These are phyloP conservation scores for Drosophila tsacasi DNA, from an alignment of 1,140 invertebrate species.

Conservation along the genomic window DNA sequence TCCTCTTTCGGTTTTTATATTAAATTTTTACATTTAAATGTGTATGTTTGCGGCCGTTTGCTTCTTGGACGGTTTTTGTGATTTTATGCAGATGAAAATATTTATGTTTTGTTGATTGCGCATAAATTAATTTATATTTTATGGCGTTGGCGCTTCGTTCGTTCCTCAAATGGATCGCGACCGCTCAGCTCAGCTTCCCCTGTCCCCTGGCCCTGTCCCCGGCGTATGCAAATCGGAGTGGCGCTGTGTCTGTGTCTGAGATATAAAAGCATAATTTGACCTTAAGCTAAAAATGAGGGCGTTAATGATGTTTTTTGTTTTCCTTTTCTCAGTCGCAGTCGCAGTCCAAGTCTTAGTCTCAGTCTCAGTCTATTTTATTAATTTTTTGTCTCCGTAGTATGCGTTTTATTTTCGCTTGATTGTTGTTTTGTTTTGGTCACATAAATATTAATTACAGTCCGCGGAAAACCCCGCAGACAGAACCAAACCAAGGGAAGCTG, in stretches of 20 bases:
- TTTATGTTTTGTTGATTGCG: constrained; percentile 84
- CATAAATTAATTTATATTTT: constrained; percentile 84
- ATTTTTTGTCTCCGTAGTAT: constrained; percentile 43
- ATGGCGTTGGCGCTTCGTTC: constrained; percentile 80
- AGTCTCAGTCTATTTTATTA: constrained; percentile 49
- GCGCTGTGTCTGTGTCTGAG: constrained; percentile 42
- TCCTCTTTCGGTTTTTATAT: constrained; percentile 29
- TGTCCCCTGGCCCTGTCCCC: background rate
- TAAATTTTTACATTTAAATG: constrained; percentile 71
- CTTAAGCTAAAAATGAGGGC: constrained; percentile 82
- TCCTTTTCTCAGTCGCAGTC: constrained; percentile 32
- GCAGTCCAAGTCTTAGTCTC: background rate
- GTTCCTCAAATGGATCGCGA: constrained; percentile 78
- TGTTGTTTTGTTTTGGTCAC: constrained; percentile 64
- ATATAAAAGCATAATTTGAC: constrained; percentile 83
- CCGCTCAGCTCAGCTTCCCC: constrained; percentile 14
- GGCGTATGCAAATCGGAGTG: constrained; percentile 65
- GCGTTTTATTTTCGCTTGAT: constrained; percentile 38
- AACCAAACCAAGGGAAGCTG: constrained; percentile 33
- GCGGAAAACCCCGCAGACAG: constrained; percentile 44
- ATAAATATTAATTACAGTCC: constrained; percentile 76
- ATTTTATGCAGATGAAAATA: constrained; percentile 83
- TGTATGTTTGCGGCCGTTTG: constrained; percentile 65
- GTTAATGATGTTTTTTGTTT: constrained; percentile 81
- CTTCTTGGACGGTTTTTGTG: constrained; percentile 77